Percentiles rank a stretch among this genome's conserved stretches.
Evolutionary conservation across 2,888 invertebrate species (phyloP).

Genomic region (Polietes domitor): DNA sequence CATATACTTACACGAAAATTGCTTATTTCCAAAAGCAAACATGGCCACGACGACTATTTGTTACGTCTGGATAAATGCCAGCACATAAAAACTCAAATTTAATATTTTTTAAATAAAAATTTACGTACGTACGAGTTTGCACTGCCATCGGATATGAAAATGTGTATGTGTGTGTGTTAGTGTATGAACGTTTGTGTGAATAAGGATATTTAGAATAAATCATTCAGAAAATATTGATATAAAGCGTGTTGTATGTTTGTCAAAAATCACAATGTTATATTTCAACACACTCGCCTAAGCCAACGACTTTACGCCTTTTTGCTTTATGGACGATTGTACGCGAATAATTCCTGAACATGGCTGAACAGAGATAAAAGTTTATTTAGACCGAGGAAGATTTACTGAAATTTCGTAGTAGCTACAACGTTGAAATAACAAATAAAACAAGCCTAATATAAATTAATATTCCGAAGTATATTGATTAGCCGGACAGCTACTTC

Average conservation of each 20-base stretch:
- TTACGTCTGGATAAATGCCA: slow-evolving; percentile 61
- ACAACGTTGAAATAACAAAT: too few species aligned
- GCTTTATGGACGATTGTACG: background rate
- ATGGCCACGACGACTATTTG: slow-evolving; percentile 43
- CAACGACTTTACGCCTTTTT: background rate
- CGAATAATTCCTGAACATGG: background rate
- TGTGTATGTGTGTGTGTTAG: background rate
- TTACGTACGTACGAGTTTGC: background rate
- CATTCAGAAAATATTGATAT: slow-evolving; percentile 34
- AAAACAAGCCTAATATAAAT: too few species aligned
- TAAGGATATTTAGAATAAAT: slow-evolving; percentile 17
- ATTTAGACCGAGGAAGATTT: too few species aligned
- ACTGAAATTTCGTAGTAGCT: too few species aligned
- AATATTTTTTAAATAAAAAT: slow-evolving; percentile 28
- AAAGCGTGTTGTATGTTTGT: slow-evolving; percentile 4
- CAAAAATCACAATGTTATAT: slow-evolving; percentile 21
- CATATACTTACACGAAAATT: background rate
- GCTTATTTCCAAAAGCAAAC: background rate
- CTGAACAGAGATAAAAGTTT: too few species aligned
- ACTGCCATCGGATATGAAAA: background rate
- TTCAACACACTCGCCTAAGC: background rate
- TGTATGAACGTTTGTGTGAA: background rate
- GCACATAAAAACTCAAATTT: slow-evolving; percentile 29
- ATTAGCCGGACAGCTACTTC: too few species aligned
- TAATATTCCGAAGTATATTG: too few species aligned